Base-by-base conservation (phyloP, 2,113 vertebrate genomes). In the Pelecanoides urinatrix region DNA sequence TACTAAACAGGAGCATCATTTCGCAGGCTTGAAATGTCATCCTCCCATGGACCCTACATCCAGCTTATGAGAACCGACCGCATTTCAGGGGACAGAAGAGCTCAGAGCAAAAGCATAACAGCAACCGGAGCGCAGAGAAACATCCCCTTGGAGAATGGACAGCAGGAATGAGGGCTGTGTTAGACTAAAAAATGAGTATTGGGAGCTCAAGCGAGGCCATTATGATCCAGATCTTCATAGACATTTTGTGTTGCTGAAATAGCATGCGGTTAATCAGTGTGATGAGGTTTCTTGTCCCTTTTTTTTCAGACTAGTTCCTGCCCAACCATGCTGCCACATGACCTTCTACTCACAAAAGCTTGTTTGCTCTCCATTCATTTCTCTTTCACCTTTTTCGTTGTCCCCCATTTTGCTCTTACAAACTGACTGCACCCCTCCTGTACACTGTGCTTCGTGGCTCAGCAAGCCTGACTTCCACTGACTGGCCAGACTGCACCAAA, bases 111-210 rank as follows among this genome's bases (percentile, higher is more conserved):
- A 90, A 78, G 16, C 1, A 0, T 23, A 82, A 26, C 20, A 79
- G 32, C 42, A 82, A 78, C 6, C 0, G 1, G 29, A 71, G 50
- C 0, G 0, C 63, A 42, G 30, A 0, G 19, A 82, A 82, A 21
- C 26, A 42, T 63, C 5, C 30, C 32, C 22, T 55, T 1, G 0
- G 17, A 90, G 26, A 50, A 9, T 10, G 13, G 66, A 86, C 0
- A 1, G 40, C 45, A 91, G 66, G 17, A 94, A 59, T 38, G 5
- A 81, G 22, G 38, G 42, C 42, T 50, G 15, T 42, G 13, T 38
- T 38, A 63, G 25, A 79, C 29, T 10, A 16, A 32, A 76, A 67
- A 88, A 74, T 32, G 3, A 68, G 20, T 52, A 47, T 5, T 3
- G n/a, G 49, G 18, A 83, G 71, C 53, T 86, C 83, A 88, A 76